Conservation (phyloP, 1,140 invertebrate species). For the Pachypsylla venusta region DNA sequence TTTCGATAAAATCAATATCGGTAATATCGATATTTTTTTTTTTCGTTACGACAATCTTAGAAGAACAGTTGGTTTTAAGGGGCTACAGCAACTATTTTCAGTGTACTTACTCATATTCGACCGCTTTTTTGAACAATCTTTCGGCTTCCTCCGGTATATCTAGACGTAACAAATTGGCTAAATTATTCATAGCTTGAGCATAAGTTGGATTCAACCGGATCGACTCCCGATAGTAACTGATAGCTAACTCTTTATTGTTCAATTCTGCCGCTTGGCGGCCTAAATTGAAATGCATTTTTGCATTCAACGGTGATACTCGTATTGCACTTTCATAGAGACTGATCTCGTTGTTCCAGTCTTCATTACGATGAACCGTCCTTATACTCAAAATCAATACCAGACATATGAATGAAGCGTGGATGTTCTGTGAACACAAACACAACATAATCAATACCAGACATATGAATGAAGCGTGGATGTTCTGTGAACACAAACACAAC, state of each 20-base stretch:
- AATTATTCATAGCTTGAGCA: constrained; percentile 94
- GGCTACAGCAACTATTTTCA: neutral
- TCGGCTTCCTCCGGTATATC: constrained; percentile 59
- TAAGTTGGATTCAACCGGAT: constrained; percentile 68
- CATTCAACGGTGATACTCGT: constrained; percentile 68
- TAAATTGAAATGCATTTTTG: constrained; percentile 94
- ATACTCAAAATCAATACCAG: constrained; percentile 33
- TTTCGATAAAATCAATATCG: no score
- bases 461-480: no score
- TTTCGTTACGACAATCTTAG: constrained; percentile 9
- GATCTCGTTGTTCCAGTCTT: constrained; percentile 64
- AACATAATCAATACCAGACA: constrained; percentile 31
- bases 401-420: no score
- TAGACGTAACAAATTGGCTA: constrained; percentile 77
- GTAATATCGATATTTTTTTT: no score
- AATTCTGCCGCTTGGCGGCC: constrained; percentile 31
- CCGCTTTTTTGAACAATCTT: constrained; percentile 52
- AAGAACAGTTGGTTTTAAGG: neutral
- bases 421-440: no score
- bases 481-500: no score
- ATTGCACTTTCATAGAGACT: constrained; percentile 53
- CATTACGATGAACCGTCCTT: constrained; percentile 50
- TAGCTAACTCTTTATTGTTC: constrained; percentile 34
- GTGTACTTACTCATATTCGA: constrained; percentile 47
- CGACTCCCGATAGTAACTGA: constrained; percentile 27